Evolutionary conservation across 2,888 invertebrate species (phyloP).

Genomic region (Meganola albula): DNA sequence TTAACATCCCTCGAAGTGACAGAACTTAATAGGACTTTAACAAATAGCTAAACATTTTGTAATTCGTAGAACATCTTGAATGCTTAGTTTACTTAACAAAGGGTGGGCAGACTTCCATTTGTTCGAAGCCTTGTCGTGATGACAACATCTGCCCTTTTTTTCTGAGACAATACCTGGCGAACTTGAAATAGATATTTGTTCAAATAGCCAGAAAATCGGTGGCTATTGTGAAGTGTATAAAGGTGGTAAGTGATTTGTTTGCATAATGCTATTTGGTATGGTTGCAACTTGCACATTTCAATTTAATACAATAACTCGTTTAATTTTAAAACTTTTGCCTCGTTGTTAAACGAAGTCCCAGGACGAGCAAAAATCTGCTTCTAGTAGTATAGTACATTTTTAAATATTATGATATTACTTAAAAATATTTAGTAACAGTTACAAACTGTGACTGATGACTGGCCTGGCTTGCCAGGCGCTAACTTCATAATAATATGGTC

Average conservation of each 20-base stretch:
- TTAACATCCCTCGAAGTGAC: slow-evolving; percentile 58
- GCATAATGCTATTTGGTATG: slow-evolving; percentile 40
- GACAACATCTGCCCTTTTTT: slow-evolving; percentile 73
- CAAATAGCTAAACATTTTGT: slow-evolving; percentile 76
- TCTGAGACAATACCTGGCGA: slow-evolving; percentile 44
- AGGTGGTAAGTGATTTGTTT: slow-evolving; percentile 56
- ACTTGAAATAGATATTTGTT: slow-evolving; percentile 70
- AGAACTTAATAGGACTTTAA: slow-evolving; percentile 74
- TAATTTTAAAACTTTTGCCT: too few species aligned
- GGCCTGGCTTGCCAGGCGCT: too few species aligned
- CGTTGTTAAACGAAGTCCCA: too few species aligned
- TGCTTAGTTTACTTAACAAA: slow-evolving; percentile 69
- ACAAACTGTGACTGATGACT: too few species aligned
- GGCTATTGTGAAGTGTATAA: slow-evolving; percentile 53
- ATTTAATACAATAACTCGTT: too few species aligned
- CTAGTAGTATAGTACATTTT: too few species aligned
- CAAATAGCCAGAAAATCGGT: slow-evolving; percentile 74
- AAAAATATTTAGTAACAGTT: too few species aligned
- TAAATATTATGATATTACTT: too few species aligned
- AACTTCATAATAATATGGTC: too few species aligned
- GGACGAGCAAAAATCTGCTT: too few species aligned
- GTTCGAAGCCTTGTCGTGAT: slow-evolving; percentile 49
- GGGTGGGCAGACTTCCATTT: slow-evolving; percentile 53
- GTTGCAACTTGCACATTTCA: slow-evolving; percentile 42
- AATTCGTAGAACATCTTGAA: slow-evolving; percentile 71